Evolutionary conservation across 2,797 vertebrate species (phyloP).

Genomic region (Micrastur ruficollis): DNA sequence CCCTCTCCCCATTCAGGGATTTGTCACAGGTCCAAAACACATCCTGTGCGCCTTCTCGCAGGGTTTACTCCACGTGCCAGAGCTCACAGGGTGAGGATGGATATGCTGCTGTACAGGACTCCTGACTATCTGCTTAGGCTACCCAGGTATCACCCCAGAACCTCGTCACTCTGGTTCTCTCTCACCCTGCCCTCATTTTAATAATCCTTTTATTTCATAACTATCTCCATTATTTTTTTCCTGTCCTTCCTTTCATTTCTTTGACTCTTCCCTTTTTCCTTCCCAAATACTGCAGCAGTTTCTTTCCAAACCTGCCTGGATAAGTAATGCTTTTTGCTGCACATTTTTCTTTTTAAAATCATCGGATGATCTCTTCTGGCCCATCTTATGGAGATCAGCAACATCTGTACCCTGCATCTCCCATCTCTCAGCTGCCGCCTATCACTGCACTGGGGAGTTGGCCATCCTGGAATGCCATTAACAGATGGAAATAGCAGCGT

Average conservation of each 20-base stretch:
- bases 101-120: neutral
- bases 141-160: neutral
- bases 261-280: slow-evolving; percentile 15
- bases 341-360: neutral
- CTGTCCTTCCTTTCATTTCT: neutral
- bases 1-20: neutral
- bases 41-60: rapidly evolving
- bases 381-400: slow-evolving; percentile 65
- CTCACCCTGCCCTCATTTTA: neutral
- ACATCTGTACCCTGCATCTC: slow-evolving; percentile 38
- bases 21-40: neutral
- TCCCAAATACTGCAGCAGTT: neutral
- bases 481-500: slow-evolving; percentile 74
- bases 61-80: neutral
- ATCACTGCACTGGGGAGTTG: slow-evolving; percentile 40
- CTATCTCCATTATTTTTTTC: neutral
- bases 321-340: neutral
- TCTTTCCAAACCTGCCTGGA: neutral
- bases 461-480: slow-evolving; percentile 70
- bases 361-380: slow-evolving; percentile 7
- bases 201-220: neutral
- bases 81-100: neutral
- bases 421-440: slow-evolving; percentile 38
- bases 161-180: neutral
- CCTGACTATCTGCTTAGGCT: neutral